A percentile compares a stretch with the other conserved stretches of the same genome.
phyloP scores from a whole-genome alignment of 2,797 vertebrate species.

The Gymnothorax reevesii region DNA sequence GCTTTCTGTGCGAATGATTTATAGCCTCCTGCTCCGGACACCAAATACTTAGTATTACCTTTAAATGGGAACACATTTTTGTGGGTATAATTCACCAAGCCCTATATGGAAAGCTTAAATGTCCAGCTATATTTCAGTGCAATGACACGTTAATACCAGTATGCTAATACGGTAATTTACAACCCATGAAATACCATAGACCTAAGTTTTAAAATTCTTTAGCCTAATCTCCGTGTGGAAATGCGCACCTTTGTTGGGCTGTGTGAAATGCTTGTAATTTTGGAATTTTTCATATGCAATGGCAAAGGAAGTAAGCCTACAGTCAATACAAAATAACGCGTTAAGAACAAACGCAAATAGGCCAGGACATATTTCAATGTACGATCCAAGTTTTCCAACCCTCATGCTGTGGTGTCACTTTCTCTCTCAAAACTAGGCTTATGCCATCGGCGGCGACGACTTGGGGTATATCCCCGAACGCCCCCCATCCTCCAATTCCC shows the following conservation, averaged over 20 bases:
- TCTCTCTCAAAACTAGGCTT: neutral
- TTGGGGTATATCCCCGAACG: no score
- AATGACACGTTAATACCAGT: slow-evolving; percentile 88
- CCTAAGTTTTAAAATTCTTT: slow-evolving; percentile 69
- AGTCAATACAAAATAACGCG: neutral
- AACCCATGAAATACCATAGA: slow-evolving; percentile 69
- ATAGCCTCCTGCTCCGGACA: slow-evolving; percentile 91
- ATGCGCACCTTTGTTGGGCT: slow-evolving; percentile 1
- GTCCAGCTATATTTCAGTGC: slow-evolving; percentile 88
- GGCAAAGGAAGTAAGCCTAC: no score
- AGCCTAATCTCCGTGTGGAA: slow-evolving; percentile 61
- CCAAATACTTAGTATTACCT: slow-evolving; percentile 97
- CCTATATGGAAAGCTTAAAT: slow-evolving; percentile 94
- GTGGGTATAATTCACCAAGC: slow-evolving; percentile 94
- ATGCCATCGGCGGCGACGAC: no score
- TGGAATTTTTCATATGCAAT: neutral
- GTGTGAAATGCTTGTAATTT: neutral
- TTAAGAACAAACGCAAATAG: neutral
- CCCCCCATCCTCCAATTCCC: no score
- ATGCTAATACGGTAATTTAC: slow-evolving; percentile 93
- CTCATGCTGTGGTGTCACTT: neutral
- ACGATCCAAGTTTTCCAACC: neutral
- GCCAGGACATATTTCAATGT: neutral
- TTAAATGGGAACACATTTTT: slow-evolving; percentile 96
- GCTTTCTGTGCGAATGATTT: slow-evolving; percentile 97